Evolutionary conservation across 2,113 vertebrate species (phyloP), one percentile per base, ranked within the genome.

Genomic region (Blennius ocellaris): DNA sequence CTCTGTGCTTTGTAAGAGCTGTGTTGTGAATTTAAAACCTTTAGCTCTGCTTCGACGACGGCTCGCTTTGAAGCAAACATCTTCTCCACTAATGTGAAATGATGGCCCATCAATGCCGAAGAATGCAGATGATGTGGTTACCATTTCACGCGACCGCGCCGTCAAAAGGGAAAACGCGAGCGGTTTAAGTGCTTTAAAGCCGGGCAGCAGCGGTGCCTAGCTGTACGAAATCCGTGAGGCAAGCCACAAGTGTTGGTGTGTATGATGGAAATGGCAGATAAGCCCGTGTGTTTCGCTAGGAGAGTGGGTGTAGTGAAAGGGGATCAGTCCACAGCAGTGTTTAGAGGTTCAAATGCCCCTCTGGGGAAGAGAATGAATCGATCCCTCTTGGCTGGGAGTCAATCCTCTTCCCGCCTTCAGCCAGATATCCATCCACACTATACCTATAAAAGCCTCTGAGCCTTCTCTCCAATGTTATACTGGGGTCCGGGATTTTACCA

Each of bases 271-370:
- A 71, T 84, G 86, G 73, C 76, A 73, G 87, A 89, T 83, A 87
- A 84, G 78, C 69, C 69, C 0, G 21, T 56, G 73, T 79, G 86
- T 83, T 90, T 75, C 84, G 74, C 70, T 76, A 6, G 71, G 74
- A 69, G 69, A 78, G 82, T 65, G 76, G 83, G 87, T 80, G 61
- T 80, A 82, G 84, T 89, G 88, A 89, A 91, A 93, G 84, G 63
- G 87, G 83, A 91, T 92, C 85, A 81, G 83, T 87, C 80, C 84
- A 73, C 83, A 89, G 88, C 80, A 84, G 76, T 90, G 89, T 90
- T 90, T 83, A 87, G 82, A 88, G 82, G 87, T 82, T 86, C 78
- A 86, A 89, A 88, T 65, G 61, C 77, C 54, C 80, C 89, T 87
- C 84, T 83, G 67, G 89, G 90, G 86, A 90, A 59, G 66, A 64